Conservation (phyloP, 1,140 invertebrate species). For the Apis dorsata region DNA sequence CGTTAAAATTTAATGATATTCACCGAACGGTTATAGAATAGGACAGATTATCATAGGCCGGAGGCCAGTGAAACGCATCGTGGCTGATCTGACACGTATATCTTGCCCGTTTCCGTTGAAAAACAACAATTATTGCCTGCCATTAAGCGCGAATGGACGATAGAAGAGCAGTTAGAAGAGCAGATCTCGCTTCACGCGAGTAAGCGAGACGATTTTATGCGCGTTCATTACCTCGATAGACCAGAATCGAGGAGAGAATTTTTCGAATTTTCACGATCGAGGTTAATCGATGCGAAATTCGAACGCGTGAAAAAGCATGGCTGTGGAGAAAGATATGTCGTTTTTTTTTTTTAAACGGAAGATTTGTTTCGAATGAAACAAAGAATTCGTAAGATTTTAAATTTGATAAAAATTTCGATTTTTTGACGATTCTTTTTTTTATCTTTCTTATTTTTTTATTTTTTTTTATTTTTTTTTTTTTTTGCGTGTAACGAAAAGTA, state of each 20-base stretch:
- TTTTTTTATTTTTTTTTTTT: too few relatives aligned
- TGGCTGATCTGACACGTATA: slow-evolving; percentile 39
- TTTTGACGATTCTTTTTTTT: too few relatives aligned
- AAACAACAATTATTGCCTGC: slow-evolving; percentile 54
- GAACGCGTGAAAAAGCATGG: too few relatives aligned
- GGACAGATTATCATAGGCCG: slow-evolving; percentile 58
- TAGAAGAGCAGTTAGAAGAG: slow-evolving; percentile 25
- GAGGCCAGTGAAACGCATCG: slow-evolving; percentile 43
- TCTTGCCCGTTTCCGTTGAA: slow-evolving; percentile 37
- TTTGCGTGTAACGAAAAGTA: too few relatives aligned
- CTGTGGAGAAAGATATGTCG: too few relatives aligned
- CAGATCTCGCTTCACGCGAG: background rate
- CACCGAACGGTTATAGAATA: slow-evolving; percentile 57
- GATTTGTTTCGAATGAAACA: too few relatives aligned
- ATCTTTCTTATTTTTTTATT: too few relatives aligned
- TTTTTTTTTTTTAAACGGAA: too few relatives aligned
- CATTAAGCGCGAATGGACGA: slow-evolving; percentile 44
- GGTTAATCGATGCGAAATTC: too few relatives aligned
- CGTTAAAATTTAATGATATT: slow-evolving; percentile 67
- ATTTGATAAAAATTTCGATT: too few relatives aligned
- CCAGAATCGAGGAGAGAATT: background rate
- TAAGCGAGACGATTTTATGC: slow-evolving; percentile 6
- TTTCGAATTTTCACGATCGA: background rate
- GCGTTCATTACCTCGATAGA: slow-evolving; percentile 5
- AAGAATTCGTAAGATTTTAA: too few relatives aligned